Evolutionary conservation across 2,797 vertebrate genomes (phyloP).

Genomic region (Phoebastria nigripes): DNA sequence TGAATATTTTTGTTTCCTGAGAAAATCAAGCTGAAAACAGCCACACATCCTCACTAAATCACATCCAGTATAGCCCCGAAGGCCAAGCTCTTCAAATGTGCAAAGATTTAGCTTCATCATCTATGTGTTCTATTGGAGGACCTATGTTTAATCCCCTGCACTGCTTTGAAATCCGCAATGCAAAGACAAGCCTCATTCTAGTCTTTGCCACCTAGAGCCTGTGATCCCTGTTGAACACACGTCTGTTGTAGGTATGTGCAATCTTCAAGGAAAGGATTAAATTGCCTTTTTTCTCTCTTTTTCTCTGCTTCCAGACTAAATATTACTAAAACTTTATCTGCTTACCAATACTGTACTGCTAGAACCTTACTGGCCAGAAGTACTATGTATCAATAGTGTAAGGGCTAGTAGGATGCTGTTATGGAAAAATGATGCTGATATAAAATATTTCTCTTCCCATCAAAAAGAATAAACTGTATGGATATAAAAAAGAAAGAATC

Average conservation of each 20-base stretch:
- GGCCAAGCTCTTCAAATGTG: background rate
- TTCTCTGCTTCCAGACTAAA: background rate
- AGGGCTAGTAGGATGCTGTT: background rate
- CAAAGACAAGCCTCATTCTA: background rate
- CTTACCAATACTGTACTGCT: background rate
- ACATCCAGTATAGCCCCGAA: background rate
- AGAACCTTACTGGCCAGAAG: background rate
- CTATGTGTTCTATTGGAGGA: fast-evolving
- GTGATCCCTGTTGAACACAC: background rate
- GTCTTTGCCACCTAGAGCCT: background rate
- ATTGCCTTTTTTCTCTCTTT: background rate
- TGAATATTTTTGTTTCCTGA: background rate
- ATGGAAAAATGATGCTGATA: background rate
- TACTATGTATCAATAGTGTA: background rate
- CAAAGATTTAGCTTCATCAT: background rate
- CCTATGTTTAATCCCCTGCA: background rate
- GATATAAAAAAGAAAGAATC: background rate
- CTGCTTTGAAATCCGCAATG: background rate
- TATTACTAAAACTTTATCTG: background rate
- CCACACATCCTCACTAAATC: background rate
- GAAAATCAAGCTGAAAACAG: background rate
- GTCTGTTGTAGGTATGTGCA: background rate
- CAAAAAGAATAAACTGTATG: background rate
- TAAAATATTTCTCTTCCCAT: background rate
- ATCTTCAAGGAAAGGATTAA: background rate